Base-by-base conservation (phyloP, 92 coral and sea anemone genomes). In the Metridium senile region DNA sequence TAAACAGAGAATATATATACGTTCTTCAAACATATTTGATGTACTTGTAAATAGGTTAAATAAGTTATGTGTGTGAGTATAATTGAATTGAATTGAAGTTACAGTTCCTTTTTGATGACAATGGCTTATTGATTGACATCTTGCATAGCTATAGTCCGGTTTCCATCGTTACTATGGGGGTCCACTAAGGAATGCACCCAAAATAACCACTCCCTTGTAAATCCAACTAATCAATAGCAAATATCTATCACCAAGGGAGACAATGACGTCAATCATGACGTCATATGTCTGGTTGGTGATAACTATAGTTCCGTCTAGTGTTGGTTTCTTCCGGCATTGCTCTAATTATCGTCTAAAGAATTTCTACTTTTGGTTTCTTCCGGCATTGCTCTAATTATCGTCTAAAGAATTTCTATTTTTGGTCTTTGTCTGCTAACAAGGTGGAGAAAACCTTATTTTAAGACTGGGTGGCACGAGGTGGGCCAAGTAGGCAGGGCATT, bases 251-350 rank as follows among this genome's bases (percentile, higher is more conserved):
- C 69, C 33, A 23, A 13, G 26, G 31, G 45, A 28, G 69, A 63
- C 45, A 63, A 43, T 68, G 53, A 68, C 72, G 72, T 68, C 10
- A 68, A 35, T 35, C 2, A 21, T 68, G 72, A 68, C 72, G 72
- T 68, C 56, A 68, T 20, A 39, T 16, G 43, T 30, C 69, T 63
- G 69, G 11, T 16, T 63, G 20, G 3, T 16, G 22, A 2, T 63
- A 28, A 63, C 16, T 63, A 9, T 63, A 28, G 33, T 63, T 63
- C 69, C 69, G 69, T 29, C 1, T 1, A 31, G 43, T 13, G 3
- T 28, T 54, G 39, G 43, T 28, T 63, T 30, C 28, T 28, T 28
- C 69, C 69, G 33, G 30, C 6, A 54, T 63, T 19, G 45, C 27
- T 11, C 45, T 63, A 28, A 26, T 61, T 61, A 27, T 23, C 31